Evolutionary conservation across 1,140 invertebrate species (phyloP), one percentile per base, ranked within the genome.

Genomic region (Drosophila sp.): DNA sequence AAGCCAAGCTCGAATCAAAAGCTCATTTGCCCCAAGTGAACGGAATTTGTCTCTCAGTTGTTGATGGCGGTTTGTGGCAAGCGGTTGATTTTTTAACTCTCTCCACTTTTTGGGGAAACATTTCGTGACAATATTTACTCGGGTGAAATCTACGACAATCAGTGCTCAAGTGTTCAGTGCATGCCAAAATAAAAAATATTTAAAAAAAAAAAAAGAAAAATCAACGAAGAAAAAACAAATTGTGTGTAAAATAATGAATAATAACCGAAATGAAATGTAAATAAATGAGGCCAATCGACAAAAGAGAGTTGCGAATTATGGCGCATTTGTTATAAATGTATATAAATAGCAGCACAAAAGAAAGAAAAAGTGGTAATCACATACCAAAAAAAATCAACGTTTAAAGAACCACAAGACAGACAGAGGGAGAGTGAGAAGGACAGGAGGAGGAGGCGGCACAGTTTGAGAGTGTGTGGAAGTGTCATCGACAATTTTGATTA

Each of bases 81-180:
- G 76, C 76, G 66, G 83, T 89, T 83, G 70, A 41, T 30, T 67
- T 69, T 38, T 25, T 61, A 10, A 25, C 71, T 60, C 29, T 56
- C 73, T 60, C 29, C 40, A 40, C 62, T 23, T 11, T 27, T 23
- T 4, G 60, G 74, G 60, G 44, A 40, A 63, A 40, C 73, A 67
- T 54, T 55, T 58, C 50, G 72, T 68, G 60, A n/a, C 44, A 17
- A 29, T 50, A 63, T 73, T 64, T 64, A 61, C 63, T 81, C 84
- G 79, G 83, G 83, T 87, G 83, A 87, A 87, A 87, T 87, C 83
- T 79, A 83, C 79, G 67, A 68, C 80, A 73, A 35, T 58, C 65
- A 50, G 76, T 66, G 54, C 44, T 50, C 44, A 27, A 17, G 23
- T 70, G 73, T 64, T 55, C 50, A 74, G 70, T 70, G 80, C 72